Evolutionary conservation across 1,140 invertebrate genomes (phyloP), one percentile per base, ranked within the genome.

Genomic region (Pristionchus pacificus): DNA sequence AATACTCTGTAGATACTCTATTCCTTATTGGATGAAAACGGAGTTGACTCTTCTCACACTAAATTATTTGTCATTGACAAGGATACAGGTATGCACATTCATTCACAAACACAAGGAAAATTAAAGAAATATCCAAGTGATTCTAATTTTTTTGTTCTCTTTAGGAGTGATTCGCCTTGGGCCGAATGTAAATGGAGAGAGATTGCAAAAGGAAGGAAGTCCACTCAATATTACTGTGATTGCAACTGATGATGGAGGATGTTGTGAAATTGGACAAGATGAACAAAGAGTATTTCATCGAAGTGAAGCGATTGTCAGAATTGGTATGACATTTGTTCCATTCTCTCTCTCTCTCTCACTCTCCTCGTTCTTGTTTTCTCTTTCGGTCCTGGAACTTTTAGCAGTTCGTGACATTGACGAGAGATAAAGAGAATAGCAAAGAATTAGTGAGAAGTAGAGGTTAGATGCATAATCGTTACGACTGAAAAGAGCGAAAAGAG

Each of bases 191-290:
- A 33, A 63, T 1, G 60, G 78, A 13, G 61, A 55, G 1, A 72
- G 82, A 28, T 64, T 81, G 2, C 55, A 71, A 6, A 58, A 71
- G 55, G 57, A 70, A 32, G 65, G 66, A 25, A 66, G 65, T 27
- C 80, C 77, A 1, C 78, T 74, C 32, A 78, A 81, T 60, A 59
- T 82, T 27, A 83, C 77, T 38, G 79, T 82, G 6, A 63, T 81
- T 32, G 80, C 82, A 2, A 30, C 65, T 15, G 80, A 82, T 68
- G 80, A 82, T 70, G 79, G 81, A n/a, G 75, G 76, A 15, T 82
- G 80, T 70, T 82, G 80, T 75, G 59, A 19, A 58, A 63, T 33
- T 38, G 29, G 61, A 31, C 68, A 57, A 24, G 49, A 58, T 2
- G 57, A 33, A 1, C 74, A 76, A n/a, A 74, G 57, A 25, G 33